These are phyloP conservation scores for Eristalis intricaria DNA, from an alignment of 2,888 invertebrate genomes.

Conservation along the genomic window DNA sequence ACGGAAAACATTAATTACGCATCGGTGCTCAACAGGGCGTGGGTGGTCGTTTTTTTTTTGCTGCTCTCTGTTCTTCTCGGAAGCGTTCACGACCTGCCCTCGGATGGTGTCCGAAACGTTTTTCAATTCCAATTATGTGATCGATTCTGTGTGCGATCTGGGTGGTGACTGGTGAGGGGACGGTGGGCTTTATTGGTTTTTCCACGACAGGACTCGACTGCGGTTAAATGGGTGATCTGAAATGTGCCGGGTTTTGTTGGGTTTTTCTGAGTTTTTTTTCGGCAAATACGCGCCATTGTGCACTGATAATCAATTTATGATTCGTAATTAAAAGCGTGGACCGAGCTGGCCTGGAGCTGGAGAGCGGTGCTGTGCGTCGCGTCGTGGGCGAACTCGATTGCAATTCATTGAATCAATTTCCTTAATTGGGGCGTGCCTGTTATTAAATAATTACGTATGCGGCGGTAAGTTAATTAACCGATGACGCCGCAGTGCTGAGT, in stretches of 20 bases:
- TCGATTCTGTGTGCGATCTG: neutral
- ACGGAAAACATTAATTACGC: slow-evolving; percentile 29
- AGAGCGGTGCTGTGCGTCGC: neutral
- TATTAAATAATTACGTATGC: slow-evolving; percentile 5
- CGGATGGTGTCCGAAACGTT: slow-evolving; percentile 4
- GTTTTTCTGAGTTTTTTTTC: neutral
- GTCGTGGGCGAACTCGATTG: neutral
- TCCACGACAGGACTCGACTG: slow-evolving; percentile 5
- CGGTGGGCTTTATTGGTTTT: slow-evolving; percentile 1
- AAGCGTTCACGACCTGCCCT: neutral
- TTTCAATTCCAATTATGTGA: slow-evolving; percentile 41
- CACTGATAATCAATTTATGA: slow-evolving; percentile 30
- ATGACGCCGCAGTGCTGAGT: neutral
- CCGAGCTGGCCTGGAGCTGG: neutral
- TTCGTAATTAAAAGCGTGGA: slow-evolving; percentile 25
- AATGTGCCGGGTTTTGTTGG: slow-evolving; percentile 7
- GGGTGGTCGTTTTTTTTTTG: neutral
- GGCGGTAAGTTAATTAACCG: neutral
- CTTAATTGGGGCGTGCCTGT: neutral
- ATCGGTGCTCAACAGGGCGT: neutral
- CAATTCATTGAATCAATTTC: slow-evolving; percentile 18
- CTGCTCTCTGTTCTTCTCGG: neutral
- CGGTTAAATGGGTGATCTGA: neutral
- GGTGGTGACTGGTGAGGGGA: neutral
- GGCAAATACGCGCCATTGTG: slow-evolving; percentile 7